A percentile compares a stretch with the other conserved stretches of the same genome.
Evolutionary conservation across 2,113 vertebrate genomes (phyloP).

Genomic region (Apeltes quadracus): DNA sequence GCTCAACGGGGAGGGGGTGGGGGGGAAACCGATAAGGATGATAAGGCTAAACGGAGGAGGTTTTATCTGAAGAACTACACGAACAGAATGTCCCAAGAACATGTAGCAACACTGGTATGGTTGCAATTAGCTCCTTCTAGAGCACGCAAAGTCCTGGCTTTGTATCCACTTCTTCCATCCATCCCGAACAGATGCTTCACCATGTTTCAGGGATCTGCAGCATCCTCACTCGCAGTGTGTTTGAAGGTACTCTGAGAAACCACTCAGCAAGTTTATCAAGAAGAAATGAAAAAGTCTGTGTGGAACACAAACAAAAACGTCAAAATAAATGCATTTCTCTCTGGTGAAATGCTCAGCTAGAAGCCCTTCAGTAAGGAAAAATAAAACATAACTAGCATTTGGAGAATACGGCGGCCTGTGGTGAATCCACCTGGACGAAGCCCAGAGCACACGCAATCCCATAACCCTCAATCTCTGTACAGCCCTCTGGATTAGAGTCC

Average conservation of each 20-base stretch:
- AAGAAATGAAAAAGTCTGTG: too few relatives aligned
- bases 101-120: background rate
- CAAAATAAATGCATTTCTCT: too few relatives aligned
- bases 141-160: background rate
- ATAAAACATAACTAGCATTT: background rate
- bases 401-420: constrained; percentile 17
- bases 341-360: background rate
- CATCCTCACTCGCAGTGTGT: background rate
- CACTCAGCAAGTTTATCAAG: too few relatives aligned
- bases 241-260: too few relatives aligned
- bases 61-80: constrained; percentile 8
- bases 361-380: background rate
- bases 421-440: constrained; percentile 41
- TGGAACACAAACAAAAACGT: too few relatives aligned
- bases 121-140: background rate
- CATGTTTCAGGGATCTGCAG: background rate
- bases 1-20: too few relatives aligned
- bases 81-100: background rate
- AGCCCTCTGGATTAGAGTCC: constrained; percentile 69
- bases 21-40: constrained; percentile 15
- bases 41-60: constrained; percentile 6
- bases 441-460: constrained; percentile 58
- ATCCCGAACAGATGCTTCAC: background rate
- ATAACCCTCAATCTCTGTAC: constrained; percentile 63
- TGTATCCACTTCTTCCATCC: background rate